Percentiles rank a stretch among this genome's conserved stretches.
phyloP scores from a whole-genome alignment of 92 coral and sea anemone genomes.

The Porites divaricata region DNA sequence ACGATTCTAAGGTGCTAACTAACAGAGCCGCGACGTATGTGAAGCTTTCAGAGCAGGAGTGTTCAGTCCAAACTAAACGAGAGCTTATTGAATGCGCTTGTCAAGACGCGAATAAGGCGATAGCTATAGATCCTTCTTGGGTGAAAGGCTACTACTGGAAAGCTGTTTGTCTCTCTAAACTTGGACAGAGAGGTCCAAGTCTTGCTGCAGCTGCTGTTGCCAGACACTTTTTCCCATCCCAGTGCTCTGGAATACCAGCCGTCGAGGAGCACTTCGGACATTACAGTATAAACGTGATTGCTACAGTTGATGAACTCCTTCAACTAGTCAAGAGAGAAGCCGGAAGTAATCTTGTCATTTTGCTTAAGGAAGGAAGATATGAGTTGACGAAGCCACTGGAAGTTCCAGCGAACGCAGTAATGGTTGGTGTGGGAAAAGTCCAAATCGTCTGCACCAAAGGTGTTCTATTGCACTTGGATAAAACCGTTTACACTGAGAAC shows the following conservation, averaged over 20 bases:
- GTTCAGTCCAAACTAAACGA: background rate
- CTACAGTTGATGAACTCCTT: conserved; percentile 1
- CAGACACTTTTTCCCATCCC: background rate
- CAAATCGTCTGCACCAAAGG: background rate
- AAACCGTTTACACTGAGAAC: conserved; percentile 19
- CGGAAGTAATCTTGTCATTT: background rate
- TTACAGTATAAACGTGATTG: background rate
- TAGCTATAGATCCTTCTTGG: conserved; percentile 16
- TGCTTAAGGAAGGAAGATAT: conserved; percentile 12
- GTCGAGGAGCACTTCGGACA: conserved; percentile 8
- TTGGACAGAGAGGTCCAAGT: conserved; percentile 5
- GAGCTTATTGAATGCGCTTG: background rate
- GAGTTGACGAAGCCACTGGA: conserved; percentile 1
- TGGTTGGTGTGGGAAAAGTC: conserved; percentile 13
- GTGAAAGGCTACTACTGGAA: conserved; percentile 18
- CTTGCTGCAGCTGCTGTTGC: conserved; percentile 36
- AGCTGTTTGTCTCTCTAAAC: conserved; percentile 29
- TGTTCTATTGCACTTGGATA: background rate
- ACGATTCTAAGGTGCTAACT: conserved; percentile 6
- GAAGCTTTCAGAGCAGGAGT: background rate
- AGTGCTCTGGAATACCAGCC: background rate
- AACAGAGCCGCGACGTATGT: background rate
- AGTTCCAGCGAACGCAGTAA: background rate
- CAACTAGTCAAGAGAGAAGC: too few relatives aligned
- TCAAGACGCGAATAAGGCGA: background rate